Evolutionary conservation across 92 coral and sea anemone species (phyloP), one percentile per base, ranked within the genome.

Genomic region (Phymanthus crucifer): DNA sequence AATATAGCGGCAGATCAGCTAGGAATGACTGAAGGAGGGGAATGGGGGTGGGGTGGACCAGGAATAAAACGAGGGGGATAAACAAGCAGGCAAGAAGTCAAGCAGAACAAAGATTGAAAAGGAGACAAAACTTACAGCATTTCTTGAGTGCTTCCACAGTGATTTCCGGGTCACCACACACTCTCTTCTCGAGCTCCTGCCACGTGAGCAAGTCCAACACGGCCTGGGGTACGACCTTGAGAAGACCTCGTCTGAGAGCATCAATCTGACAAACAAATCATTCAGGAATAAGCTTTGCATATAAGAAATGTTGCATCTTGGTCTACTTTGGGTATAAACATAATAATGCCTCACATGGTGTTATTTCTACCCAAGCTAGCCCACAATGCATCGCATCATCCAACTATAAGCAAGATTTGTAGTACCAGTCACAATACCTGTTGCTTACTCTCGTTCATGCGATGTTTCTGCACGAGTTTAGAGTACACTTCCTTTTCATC

Each of bases 161-260:
- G 23, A 96, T 88, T 56, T 90, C 94, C 11, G 99, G 94, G 74
- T 93, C 93, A 6, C 99, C 99, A 71, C 99, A 96, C 5, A 96
- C 90, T 83, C 94, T 93, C 69, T 87, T 87, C 52, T 96, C 99
- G 50, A 96, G 96, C 77, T 96, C 99, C 48, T 96, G 99, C 99
- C 99, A 96, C 23, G 98, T 96, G 34, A 96, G 90, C 1, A 96
- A 93, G 69, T 93, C 99, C 45, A 96, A 86, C 57, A 93, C 94
- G 26, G 97, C 97, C 57, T 86, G 93, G 70, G 99, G 93, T 34
- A 96, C 93, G 32, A 96, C 99, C 81, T 96, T 96, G 13, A 91
- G 83, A 54, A 96, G 81, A 66, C 99, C 99, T 52, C 96, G 86
- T 16, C 96, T 84, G 1, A 96, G 76, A n/a, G 99, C 99, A 47